Evolutionary conservation across 2,888 invertebrate genomes (phyloP).

Genomic region (Formica aserva): DNA sequence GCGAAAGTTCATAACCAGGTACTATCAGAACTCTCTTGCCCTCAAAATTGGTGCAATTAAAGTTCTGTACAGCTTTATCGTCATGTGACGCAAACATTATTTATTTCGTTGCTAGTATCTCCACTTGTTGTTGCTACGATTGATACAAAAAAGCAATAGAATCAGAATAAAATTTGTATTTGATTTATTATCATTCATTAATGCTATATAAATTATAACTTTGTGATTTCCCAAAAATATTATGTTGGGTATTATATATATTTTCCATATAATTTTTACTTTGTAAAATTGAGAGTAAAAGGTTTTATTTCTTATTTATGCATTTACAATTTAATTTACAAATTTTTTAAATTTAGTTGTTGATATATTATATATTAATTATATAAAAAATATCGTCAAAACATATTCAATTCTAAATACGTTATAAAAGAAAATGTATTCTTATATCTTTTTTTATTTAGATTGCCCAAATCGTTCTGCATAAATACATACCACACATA

Average conservation of each 20-base stretch:
- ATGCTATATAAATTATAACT: neutral
- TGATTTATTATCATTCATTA: neutral
- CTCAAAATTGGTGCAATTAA: conserved; percentile 27
- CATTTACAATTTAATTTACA: neutral
- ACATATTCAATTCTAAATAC: neutral
- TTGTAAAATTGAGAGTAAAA: neutral
- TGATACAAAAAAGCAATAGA: neutral
- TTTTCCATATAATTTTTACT: neutral
- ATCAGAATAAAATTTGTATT: neutral
- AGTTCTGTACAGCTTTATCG: conserved; percentile 19
- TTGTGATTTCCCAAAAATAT: neutral
- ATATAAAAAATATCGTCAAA: neutral
- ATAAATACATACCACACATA: conserved; percentile 17
- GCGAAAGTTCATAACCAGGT: conserved; percentile 37
- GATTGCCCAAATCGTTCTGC: neutral
- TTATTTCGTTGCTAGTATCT: neutral
- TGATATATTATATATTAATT: neutral
- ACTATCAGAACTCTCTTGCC: conserved; percentile 36
- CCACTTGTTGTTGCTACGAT: neutral
- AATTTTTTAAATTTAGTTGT: neutral
- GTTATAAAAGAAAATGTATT: neutral
- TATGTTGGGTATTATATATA: neutral
- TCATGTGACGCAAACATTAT: neutral
- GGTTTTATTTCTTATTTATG: neutral
- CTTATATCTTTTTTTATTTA: neutral